A percentile compares a stretch with the other conserved stretches of the same genome.
Evolutionary conservation across 2,888 invertebrate genomes (phyloP).

Genomic region (Achlya flavicornis): DNA sequence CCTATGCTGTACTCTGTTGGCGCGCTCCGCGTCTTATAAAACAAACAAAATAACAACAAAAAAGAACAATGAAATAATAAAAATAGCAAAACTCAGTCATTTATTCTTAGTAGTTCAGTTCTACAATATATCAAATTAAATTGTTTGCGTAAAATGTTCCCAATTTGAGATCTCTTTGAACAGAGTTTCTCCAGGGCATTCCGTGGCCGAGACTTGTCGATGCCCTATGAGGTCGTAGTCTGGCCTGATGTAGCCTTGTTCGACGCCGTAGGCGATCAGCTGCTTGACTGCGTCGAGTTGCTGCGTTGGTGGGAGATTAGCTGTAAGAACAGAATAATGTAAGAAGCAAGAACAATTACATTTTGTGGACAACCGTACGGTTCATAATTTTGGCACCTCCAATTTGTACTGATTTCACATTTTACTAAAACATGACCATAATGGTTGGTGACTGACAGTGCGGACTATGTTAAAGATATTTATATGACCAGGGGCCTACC

Average conservation of each 20-base stretch:
- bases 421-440: no score
- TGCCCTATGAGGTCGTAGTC: conserved; percentile 86
- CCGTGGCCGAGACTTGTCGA: conserved; percentile 77
- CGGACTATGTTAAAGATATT: no score
- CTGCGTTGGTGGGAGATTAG: conserved; percentile 78
- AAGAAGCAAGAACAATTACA: background rate
- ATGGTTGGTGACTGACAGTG: no score
- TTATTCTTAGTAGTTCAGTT: background rate
- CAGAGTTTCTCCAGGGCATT: conserved; percentile 87
- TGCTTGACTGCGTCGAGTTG: conserved; percentile 82
- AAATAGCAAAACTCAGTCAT: background rate
- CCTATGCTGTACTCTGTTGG: no score
- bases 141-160: conserved; percentile 60
- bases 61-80: background rate
- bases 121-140: conserved; percentile 9
- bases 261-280: conserved; percentile 84
- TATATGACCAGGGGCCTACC: no score
- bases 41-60: no score
- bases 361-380: no score
- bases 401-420: no score
- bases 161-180: conserved; percentile 85
- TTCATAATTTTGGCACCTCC: no score
- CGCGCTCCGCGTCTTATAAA: no score
- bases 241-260: conserved; percentile 81
- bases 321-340: conserved; percentile 64